Evolutionary conservation across 2,113 vertebrate genomes (phyloP).

Genomic region (Tragelaphus imberbis): DNA sequence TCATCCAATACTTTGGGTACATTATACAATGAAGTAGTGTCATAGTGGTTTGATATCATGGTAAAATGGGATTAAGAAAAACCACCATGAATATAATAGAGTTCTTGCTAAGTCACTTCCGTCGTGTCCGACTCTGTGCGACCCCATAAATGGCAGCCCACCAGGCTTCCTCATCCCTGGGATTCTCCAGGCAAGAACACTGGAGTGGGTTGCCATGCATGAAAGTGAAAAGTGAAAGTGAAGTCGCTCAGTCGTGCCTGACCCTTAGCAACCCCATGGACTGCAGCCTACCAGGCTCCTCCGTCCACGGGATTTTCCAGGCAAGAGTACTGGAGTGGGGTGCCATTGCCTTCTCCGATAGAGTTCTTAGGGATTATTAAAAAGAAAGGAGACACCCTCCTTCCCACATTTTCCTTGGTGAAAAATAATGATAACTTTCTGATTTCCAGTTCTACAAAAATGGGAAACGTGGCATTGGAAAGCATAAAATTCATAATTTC

Average conservation of each 20-base stretch:
- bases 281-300: too few relatives aligned
- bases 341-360: not conserved
- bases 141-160: too few relatives aligned
- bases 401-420: not conserved
- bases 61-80: slow-evolving; percentile 4
- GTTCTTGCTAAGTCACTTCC: not conserved
- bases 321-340: too few relatives aligned
- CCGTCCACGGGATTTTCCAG: too few relatives aligned
- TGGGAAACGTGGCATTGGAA: slow-evolving; percentile 29
- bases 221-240: too few relatives aligned
- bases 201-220: too few relatives aligned
- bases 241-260: too few relatives aligned
- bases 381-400: not conserved
- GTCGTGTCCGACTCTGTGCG: too few relatives aligned
- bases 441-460: slow-evolving; percentile 25
- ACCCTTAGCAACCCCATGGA: too few relatives aligned
- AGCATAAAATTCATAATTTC: slow-evolving; percentile 8
- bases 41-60: not conserved
- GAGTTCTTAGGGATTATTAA: slow-evolving; percentile 25
- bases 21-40: not conserved
- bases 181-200: too few relatives aligned
- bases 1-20: not conserved
- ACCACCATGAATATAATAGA: not conserved
- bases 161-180: too few relatives aligned
- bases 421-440: slow-evolving; percentile 14